Conservation (phyloP, 2,113 vertebrate species). For the Colossoma macropomum region DNA sequence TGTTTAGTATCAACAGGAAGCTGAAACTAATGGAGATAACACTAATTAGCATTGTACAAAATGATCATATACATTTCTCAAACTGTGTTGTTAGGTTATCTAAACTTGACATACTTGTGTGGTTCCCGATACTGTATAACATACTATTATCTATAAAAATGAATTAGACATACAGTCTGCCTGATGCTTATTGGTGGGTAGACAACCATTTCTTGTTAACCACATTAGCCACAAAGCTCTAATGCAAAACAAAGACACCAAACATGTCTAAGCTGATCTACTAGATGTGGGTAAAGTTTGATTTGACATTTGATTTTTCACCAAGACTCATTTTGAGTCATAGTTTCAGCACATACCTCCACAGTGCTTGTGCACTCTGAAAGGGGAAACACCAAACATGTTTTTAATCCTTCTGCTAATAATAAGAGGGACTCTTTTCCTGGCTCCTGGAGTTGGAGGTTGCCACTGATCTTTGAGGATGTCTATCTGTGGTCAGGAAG, state of each 20-base stretch:
- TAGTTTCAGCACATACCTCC: conserved; percentile 51
- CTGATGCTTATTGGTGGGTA: background rate
- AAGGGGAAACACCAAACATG: background rate
- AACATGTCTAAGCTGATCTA: too few species aligned
- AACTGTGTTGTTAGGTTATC: background rate
- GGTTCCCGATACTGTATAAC: background rate
- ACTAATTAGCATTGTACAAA: background rate
- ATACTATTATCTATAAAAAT: background rate
- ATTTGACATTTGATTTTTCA: too few species aligned
- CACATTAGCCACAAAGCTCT: background rate
- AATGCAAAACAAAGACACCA: background rate
- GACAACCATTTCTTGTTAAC: background rate
- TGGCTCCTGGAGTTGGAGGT: too few species aligned
- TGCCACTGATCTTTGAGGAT: background rate
- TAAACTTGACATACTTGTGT: background rate
- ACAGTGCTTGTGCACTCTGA: conserved; percentile 2
- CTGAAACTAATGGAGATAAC: too few species aligned
- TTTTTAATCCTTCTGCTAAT: conserved; percentile 25
- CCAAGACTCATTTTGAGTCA: background rate
- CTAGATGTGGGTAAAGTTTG: background rate
- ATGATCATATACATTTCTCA: background rate
- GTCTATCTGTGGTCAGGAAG: background rate
- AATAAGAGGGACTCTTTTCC: conserved; percentile 4
- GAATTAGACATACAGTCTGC: background rate
- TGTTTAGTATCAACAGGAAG: too few species aligned